Evolutionary conservation across 2,888 invertebrate genomes (phyloP), one percentile per base, ranked within the genome.

Genomic region (Lamellibrachia columna): DNA sequence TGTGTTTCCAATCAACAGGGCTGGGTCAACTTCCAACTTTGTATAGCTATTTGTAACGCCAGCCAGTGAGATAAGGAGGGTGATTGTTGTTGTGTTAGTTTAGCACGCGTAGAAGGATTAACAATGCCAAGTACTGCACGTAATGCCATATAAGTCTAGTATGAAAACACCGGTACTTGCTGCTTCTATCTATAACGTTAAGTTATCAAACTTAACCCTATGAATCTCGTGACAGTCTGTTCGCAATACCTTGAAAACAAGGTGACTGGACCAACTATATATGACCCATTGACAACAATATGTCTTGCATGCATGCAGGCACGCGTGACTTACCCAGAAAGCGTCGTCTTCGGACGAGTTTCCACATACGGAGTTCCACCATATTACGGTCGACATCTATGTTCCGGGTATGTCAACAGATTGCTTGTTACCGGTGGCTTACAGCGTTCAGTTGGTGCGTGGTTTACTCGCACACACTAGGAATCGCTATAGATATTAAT

Each of bases 361-460:
- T 75, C 75, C 75, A 75, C 75, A 75, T n/a, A 75, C 75, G 75
- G 75, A 75, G 15, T 75, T 15, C 75, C 75, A 75, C 75, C 75
- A 75, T 11, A 75, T 75, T 75, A 75, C 75, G 75, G 75, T 75
- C 75, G 75, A 75, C 75, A 75, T 75, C 75, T 11, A 22, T 6
- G 75, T 15, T 11, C 75, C 75, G 4, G 75, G 22, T 75, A 22
- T 75, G 75, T 75, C 22, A 75, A 75, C 22, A 75, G 22, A 22
- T 75, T n/a, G 3, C n/a, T 22, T 22, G 22, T 75, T 75, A 75
- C 22, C 75, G 6, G 15, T 22, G 75, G 3, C 75, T 75, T 22
- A 22, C 75, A 15, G 22, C 22, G 75, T 75, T 75, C 75, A 22
- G 22, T 22, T 75, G n/a, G 15, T 6, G n/a, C 22, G 75, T 22